Evolutionary conservation across 2,113 vertebrate species (phyloP).

Genomic region (Pseudonaja textilis): DNA sequence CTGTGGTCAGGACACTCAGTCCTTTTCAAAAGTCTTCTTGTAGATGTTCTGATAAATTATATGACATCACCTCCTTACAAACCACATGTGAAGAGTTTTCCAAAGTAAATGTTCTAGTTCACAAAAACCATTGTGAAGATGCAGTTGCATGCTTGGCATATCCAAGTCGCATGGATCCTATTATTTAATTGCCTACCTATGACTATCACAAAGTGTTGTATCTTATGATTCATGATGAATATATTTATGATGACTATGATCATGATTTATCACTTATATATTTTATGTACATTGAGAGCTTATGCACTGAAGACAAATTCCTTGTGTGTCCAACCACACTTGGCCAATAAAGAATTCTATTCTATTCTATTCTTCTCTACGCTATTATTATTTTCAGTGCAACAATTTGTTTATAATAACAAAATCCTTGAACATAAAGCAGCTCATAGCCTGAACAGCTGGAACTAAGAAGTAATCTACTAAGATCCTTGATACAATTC

Average conservation of each 20-base stretch:
- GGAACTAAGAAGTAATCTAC: neutral
- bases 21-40: neutral
- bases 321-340: no score
- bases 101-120: neutral
- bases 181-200: neutral
- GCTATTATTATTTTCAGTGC: neutral
- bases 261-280: no score
- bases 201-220: no score
- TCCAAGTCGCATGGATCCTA: neutral
- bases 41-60: neutral
- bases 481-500: neutral
- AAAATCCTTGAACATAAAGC: neutral
- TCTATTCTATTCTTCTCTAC: no score
- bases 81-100: neutral
- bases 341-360: no score
- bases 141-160: neutral
- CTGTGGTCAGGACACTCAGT: neutral
- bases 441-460: neutral
- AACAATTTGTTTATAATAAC: neutral
- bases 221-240: no score
- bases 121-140: neutral
- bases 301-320: no score
- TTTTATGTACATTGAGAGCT: no score
- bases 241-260: no score
- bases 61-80: neutral